Percentiles rank a stretch among this genome's conserved stretches.
These are phyloP conservation scores for Alectoris magna DNA, from an alignment of 2,797 vertebrate species.

Conservation along the genomic window DNA sequence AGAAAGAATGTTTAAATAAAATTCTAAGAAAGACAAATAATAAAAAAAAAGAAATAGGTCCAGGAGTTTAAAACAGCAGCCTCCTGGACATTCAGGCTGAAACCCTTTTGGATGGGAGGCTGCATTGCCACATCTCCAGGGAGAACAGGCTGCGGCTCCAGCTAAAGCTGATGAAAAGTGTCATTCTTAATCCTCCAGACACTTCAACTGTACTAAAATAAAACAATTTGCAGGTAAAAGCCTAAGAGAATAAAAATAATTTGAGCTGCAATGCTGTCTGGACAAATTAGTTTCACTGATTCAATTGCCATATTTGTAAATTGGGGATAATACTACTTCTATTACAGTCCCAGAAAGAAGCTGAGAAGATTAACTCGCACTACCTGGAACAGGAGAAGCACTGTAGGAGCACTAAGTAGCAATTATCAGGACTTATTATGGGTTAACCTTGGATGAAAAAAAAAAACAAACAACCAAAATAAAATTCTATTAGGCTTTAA, in stretches of 20 bases:
- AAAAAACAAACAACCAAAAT: background rate
- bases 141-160: background rate
- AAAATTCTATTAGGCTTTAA: conserved; percentile 10
- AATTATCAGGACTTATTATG: conserved; percentile 13
- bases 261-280: background rate
- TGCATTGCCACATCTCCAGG: fast-evolving
- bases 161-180: background rate
- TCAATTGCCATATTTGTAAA: conserved; percentile 19
- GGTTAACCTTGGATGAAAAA: background rate
- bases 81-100: background rate
- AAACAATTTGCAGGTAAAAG: conserved; percentile 4
- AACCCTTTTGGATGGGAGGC: background rate
- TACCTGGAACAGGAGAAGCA: background rate
- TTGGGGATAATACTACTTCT: background rate
- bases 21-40: background rate
- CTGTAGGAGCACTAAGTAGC: background rate
- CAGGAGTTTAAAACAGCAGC: background rate
- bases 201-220: background rate
- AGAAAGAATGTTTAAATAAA: background rate
- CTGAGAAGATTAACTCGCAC: conserved; percentile 8
- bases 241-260: background rate
- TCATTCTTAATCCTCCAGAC: background rate
- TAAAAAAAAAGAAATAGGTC: background rate
- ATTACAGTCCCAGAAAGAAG: background rate
- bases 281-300: conserved; percentile 26